Evolutionary conservation across 2,797 vertebrate species (phyloP).

Genomic region (Diceros bicornis): DNA sequence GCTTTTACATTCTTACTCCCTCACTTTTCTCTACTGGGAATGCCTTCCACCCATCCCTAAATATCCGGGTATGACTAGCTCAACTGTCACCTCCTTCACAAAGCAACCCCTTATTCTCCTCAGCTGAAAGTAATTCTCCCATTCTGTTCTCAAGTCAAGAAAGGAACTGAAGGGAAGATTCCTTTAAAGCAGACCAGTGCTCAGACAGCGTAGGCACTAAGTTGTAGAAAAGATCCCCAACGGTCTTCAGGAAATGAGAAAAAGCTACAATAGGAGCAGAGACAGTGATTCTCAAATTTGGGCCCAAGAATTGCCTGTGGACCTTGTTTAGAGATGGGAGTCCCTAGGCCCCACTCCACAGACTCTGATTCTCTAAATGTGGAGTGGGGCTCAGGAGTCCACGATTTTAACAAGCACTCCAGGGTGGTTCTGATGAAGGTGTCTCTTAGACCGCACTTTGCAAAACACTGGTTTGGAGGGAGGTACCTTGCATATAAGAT

Average conservation of each 20-base stretch:
- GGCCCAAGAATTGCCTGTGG: neutral
- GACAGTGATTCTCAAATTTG: neutral
- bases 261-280: neutral
- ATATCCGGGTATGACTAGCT: neutral
- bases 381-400: neutral
- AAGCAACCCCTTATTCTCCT: neutral
- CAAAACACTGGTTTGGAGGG: neutral
- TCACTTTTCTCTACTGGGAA: neutral
- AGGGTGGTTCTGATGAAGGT: neutral
- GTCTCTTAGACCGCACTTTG: neutral
- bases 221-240: neutral
- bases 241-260: neutral
- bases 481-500: neutral
- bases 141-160: neutral
- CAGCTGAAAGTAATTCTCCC: neutral
- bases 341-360: accelerated
- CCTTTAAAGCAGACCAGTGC: neutral
- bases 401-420: neutral
- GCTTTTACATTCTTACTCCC: neutral
- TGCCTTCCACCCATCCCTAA: neutral
- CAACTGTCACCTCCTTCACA: neutral
- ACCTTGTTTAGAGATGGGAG: neutral
- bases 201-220: neutral
- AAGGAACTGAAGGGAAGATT: neutral
- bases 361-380: neutral